phyloP scores from a whole-genome alignment of 2,113 vertebrate genomes.

The Hoplias malabaricus region DNA sequence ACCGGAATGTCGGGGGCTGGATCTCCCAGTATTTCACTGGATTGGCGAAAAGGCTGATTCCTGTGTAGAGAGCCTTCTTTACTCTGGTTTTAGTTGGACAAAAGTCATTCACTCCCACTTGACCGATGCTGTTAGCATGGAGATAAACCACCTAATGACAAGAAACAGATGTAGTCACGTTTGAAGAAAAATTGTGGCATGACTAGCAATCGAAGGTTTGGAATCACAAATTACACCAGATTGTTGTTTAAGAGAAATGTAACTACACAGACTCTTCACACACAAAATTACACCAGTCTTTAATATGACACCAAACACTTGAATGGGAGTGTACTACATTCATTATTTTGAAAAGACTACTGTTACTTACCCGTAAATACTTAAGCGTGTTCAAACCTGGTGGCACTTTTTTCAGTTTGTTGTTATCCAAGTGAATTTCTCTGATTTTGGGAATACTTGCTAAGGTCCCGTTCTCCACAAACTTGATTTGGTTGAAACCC shows the following conservation, averaged over 20 bases:
- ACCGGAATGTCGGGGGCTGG: constrained; percentile 90
- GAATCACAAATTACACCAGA: too few relatives aligned
- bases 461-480: constrained; percentile 91
- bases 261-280: too few relatives aligned
- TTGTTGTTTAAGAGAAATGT: too few relatives aligned
- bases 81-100: constrained; percentile 75
- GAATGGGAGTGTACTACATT: too few relatives aligned
- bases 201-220: too few relatives aligned
- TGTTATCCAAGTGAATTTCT: constrained; percentile 91
- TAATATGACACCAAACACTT: too few relatives aligned
- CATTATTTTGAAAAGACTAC: neutral
- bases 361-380: constrained; percentile 85
- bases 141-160: constrained; percentile 87
- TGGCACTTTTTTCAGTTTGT: constrained; percentile 89
- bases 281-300: too few relatives aligned
- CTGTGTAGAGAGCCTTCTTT: constrained; percentile 88
- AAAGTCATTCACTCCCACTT: constrained; percentile 92
- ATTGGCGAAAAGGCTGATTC: constrained; percentile 95
- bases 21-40: constrained; percentile 93
- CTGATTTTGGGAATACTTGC: constrained; percentile 83
- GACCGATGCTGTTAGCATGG: constrained; percentile 88
- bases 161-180: neutral
- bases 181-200: too few relatives aligned
- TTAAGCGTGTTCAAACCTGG: constrained; percentile 83
- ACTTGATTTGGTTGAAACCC: constrained; percentile 91